Base-by-base conservation (phyloP, 1,140 invertebrate genomes). In the Drosophila neocordata region DNA sequence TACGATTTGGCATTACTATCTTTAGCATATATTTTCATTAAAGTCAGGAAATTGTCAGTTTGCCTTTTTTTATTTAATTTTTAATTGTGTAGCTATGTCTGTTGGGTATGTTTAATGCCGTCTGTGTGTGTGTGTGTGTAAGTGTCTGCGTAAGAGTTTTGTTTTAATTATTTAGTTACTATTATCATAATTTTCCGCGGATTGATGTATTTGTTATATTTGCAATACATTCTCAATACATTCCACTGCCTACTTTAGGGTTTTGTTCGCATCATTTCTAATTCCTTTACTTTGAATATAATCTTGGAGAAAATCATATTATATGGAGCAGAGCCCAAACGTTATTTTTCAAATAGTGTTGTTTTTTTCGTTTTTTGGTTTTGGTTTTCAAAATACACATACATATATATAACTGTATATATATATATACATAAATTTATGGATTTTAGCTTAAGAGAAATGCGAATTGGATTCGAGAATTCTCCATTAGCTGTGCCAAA, bases 71-170 rank as follows among this genome's bases (percentile, higher is more conserved):
- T 84, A 83, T 83, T 85, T 85, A 80, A 75, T 87, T 75, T 77
- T 69, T 87, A 78, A 79, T 85, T 88, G 83, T 88, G 81, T 88
- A 65, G 78, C 78, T 85, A 87, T 81, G 81, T 84, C 73, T 87
- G 77, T 85, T 31, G 15, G 15, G 73, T 87, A 82, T 85, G 77
- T 73, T 85, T 65, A 70, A 65, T 80, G 75, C 67, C 65, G 68
- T 69, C 65, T 75, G 61, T 75, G 58, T 64, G 9, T 58, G 15
- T 53, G 51, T 66, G 38, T 61, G 52, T 67, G 38, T 62, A 38
- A 41, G 34, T 38, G 22, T 55, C 53, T 51, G 63, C 53, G 20
- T 69, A 12, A 48, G 56, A 55, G 41, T 56, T 52, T 67, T 63
- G 11, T 63, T 68, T 66, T 41, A 37, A 62, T 61, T 44, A 59